Evolutionary conservation across 2,888 invertebrate species (phyloP), one percentile per base, ranked within the genome.

Genomic region (Galeruca laticollis): DNA sequence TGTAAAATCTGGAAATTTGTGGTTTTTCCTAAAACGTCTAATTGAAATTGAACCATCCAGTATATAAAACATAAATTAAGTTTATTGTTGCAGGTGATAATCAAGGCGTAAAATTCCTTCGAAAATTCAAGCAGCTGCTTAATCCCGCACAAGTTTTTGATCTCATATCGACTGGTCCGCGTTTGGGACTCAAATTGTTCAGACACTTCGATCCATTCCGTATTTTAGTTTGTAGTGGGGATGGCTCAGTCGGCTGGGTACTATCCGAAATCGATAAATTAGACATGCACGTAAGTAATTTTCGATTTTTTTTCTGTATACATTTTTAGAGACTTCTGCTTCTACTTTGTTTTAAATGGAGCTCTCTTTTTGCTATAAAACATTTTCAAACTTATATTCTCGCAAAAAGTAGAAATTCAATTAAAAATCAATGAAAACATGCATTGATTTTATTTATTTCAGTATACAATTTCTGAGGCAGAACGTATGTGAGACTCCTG

Each of bases 121-220:
- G 97, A 64, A 91, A 97, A 75, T 98, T 98, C 87, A 96, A 95
- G 85, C 97, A 98, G 86, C 89, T 98, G 68, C 88, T 98, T 70
- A 98, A 98, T 87, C 98, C 98, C 13, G 97, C 97, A 70, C 98
- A 99, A 88, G 98, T 98, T 71, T 99, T 98, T 86, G 98, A 98
- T 88, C 91, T 99, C 82, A 96, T 97, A 85, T 94, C 92, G 75
- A 93, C 93, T 40, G 94, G 95, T 6, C 94, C 97, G 54, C 92
- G 97, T 87, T 90, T 91, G 80, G 93, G 90, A 8, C 88, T 98
- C 79, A 89, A 95, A 73, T 88, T 98, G 78, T 98, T 98, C 88
- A 90, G 96, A 78, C 95, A 96, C 87, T 97, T 98, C 85, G 96
- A 98, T 83, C 97, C 97, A 77, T 95, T 98, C 85, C 92, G 98